A percentile compares a stretch with the other conserved stretches of the same genome.
These are phyloP conservation scores for Eumerus sabulonum DNA, from an alignment of 2,888 invertebrate species.

Conservation along the genomic window DNA sequence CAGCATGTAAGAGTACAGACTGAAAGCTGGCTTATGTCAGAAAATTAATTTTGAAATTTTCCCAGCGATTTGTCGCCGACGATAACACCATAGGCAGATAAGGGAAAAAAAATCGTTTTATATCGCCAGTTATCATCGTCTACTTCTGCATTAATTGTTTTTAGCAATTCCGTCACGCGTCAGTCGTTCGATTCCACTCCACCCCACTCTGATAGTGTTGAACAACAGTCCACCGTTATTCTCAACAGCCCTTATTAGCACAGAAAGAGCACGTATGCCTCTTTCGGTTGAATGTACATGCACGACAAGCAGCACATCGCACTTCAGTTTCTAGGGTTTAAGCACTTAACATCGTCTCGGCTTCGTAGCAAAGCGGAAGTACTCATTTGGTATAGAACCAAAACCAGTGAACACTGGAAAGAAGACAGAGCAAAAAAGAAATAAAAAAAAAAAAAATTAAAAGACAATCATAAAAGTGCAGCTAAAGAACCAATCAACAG, in stretches of 20 bases:
- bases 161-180: too few species aligned
- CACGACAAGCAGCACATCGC: conserved; percentile 41
- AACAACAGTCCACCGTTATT: conserved; percentile 40
- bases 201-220: not conserved
- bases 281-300: conserved; percentile 28
- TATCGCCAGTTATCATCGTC: too few species aligned
- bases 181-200: too few species aligned
- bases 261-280: conserved; percentile 13
- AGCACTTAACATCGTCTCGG: conserved; percentile 36
- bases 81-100: too few species aligned
- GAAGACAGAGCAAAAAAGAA: too few species aligned
- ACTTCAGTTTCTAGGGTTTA: conserved; percentile 21
- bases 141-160: too few species aligned
- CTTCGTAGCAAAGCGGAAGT: conserved; percentile 58
- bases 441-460: conserved; percentile 35
- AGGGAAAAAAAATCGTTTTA: too few species aligned
- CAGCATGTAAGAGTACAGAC: too few species aligned
- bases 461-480: conserved; percentile 23
- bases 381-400: conserved; percentile 47
- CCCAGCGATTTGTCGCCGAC: too few species aligned
- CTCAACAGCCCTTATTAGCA: conserved; percentile 39
- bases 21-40: too few species aligned
- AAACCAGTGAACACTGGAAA: too few species aligned
- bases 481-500: conserved; percentile 56
- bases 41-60: too few species aligned